phyloP scores from a whole-genome alignment of 2,113 vertebrate species.

The Marcusenius ussheri region DNA sequence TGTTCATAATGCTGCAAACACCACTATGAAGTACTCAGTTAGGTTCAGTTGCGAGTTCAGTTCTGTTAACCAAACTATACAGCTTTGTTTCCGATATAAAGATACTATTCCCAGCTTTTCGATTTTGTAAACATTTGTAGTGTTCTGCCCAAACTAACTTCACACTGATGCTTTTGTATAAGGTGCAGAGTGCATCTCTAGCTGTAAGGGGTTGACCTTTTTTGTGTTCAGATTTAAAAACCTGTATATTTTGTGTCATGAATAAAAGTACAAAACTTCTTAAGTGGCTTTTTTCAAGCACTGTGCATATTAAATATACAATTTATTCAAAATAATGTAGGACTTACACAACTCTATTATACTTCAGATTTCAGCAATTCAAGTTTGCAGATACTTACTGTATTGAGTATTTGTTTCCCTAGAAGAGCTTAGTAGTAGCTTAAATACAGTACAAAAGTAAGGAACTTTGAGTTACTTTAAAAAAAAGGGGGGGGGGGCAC shows the following conservation, averaged over 20 bases:
- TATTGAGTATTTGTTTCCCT: constrained; percentile 45
- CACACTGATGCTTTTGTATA: constrained; percentile 10
- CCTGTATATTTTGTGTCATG: constrained; percentile 28
- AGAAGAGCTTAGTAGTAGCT: constrained; percentile 48
- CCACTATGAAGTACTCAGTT: constrained; percentile 2
- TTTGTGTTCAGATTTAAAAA: constrained; percentile 22
- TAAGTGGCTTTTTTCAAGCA: not conserved
- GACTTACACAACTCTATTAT: not conserved
- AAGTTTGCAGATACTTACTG: constrained; percentile 62
- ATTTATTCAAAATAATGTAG: not conserved
- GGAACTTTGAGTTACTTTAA: constrained; percentile 36
- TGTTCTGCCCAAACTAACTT: constrained; percentile 12
- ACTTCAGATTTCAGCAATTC: constrained; percentile 55
- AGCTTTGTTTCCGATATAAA: constrained; percentile 20
- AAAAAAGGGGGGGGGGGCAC: constrained; percentile 50
- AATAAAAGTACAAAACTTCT: constrained; percentile 17
- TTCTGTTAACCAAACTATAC: constrained; percentile 21
- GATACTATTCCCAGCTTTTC: not conserved
- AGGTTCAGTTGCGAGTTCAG: constrained; percentile 6
- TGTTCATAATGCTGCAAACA: constrained; percentile 10
- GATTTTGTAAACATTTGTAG: constrained; percentile 14
- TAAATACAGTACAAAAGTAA: constrained; percentile 68
- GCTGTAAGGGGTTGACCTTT: constrained; percentile 15
- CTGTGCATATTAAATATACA: not conserved
- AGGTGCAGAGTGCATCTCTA: constrained; percentile 1